Conservation (phyloP, 2,888 invertebrate species). For the Metallyticus violacea region DNA sequence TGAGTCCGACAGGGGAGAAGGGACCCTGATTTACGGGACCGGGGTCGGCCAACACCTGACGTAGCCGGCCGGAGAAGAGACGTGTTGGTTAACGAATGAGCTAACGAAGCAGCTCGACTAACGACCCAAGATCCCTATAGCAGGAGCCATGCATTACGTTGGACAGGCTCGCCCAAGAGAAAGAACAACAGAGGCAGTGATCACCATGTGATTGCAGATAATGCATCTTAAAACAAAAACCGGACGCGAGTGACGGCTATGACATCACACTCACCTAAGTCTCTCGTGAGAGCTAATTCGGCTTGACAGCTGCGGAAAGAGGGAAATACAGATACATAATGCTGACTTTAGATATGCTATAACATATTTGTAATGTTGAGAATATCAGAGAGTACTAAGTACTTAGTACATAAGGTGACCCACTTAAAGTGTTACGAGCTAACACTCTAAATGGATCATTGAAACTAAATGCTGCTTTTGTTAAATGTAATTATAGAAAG, state of each 20-base stretch:
- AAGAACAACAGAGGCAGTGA: neutral
- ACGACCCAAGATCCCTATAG: constrained; percentile 12
- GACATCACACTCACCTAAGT: neutral
- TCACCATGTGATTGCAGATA: no score
- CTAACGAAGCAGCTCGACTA: constrained; percentile 15
- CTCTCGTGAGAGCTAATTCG: neutral
- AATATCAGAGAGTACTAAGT: no score
- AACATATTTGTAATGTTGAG: no score
- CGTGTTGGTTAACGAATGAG: constrained; percentile 27
- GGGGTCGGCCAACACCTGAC: constrained; percentile 26
- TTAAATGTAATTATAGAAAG: no score
- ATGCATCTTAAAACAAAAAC: neutral
- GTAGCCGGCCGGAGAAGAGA: constrained; percentile 14
- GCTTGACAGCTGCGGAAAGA: neutral
- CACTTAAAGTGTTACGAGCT: no score
- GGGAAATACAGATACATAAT: no score
- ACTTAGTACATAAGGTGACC: no score
- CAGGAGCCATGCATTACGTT: constrained; percentile 13
- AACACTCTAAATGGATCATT: no score
- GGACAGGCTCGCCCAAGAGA: constrained; percentile 8
- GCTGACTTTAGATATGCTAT: no score
- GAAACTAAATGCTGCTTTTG: no score
- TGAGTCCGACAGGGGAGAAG: constrained; percentile 10
- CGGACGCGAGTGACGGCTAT: neutral
- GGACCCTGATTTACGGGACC: constrained; percentile 26